Conservation (phyloP, 2,113 vertebrate species). For the Oreotrochilus melanogaster region DNA sequence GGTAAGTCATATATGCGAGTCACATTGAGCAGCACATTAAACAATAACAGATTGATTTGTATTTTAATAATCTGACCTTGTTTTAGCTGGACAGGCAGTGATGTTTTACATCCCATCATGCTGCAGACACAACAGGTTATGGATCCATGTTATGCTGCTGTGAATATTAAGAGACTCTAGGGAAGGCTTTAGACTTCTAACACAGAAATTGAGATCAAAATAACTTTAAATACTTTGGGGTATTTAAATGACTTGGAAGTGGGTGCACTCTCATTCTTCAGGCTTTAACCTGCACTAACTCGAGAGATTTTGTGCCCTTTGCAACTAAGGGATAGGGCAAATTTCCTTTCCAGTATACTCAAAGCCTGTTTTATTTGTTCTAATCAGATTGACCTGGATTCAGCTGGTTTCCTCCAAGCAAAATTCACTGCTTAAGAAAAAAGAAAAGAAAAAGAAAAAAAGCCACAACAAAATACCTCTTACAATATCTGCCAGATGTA, state of each 20-base stretch:
- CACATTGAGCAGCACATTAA: background rate
- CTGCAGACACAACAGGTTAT: background rate
- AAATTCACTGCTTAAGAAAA: conserved; percentile 32
- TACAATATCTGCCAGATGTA: conserved; percentile 10
- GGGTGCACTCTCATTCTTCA: background rate
- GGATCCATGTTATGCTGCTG: background rate
- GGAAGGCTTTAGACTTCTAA: background rate
- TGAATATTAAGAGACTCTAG: background rate
- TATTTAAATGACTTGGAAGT: background rate
- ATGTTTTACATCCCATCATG: background rate
- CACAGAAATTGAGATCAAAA: background rate
- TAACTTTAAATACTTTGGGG: background rate
- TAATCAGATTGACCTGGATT: conserved; percentile 60
- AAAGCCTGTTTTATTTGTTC: conserved; percentile 37
- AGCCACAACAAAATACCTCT: background rate
- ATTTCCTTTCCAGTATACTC: background rate
- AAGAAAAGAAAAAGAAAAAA: background rate
- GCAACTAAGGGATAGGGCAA: background rate
- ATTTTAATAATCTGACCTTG: conserved; percentile 61
- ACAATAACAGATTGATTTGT: conserved; percentile 50
- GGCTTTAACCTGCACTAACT: background rate
- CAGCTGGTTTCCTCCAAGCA: conserved; percentile 38
- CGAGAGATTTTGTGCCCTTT: conserved; percentile 14
- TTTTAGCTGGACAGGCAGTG: conserved; percentile 1
- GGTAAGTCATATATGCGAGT: background rate